A percentile compares a stretch with the other conserved stretches of the same genome.
phyloP scores from a whole-genome alignment of 2,888 invertebrate genomes.

The Dioctria rufipes region DNA sequence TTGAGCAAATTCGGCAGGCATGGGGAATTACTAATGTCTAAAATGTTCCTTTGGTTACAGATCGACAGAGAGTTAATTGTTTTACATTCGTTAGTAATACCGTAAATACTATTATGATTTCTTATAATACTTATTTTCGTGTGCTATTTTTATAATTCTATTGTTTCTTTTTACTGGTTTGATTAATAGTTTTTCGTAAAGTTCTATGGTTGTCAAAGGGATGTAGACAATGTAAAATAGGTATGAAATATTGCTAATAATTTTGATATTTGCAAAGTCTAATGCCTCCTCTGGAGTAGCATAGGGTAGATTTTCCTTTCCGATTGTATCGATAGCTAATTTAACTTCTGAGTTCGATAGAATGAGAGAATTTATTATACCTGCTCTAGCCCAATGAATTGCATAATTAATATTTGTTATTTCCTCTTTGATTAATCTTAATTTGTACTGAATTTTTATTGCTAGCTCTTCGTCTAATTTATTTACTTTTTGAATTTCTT shows the following conservation, averaged over 20 bases:
- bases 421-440: too few species aligned
- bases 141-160: conserved; percentile 6
- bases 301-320: conserved; percentile 35
- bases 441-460: too few species aligned
- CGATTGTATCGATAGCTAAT: conserved; percentile 12
- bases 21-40: conserved; percentile 33
- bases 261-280: conserved; percentile 50
- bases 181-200: conserved; percentile 33
- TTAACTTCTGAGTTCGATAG: conserved; percentile 58
- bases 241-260: conserved; percentile 37
- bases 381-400: conserved; percentile 58
- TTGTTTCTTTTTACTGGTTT: conserved; percentile 43
- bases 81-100: conserved; percentile 38
- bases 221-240: conserved; percentile 45
- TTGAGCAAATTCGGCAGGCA: conserved; percentile 21
- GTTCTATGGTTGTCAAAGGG: conserved; percentile 31
- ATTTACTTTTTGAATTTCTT: too few species aligned
- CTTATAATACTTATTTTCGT: conserved; percentile 8
- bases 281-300: conserved; percentile 51
- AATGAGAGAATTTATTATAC: conserved; percentile 58
- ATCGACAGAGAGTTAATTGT: conserved; percentile 23
- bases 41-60: conserved; percentile 13
- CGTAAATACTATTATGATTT: neutral
- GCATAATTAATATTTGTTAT: too few species aligned
- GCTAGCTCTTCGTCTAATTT: too few species aligned